Evolutionary conservation across 2,888 invertebrate species (phyloP), one percentile per base, ranked within the genome.

Genomic region (Fragum fragum): DNA sequence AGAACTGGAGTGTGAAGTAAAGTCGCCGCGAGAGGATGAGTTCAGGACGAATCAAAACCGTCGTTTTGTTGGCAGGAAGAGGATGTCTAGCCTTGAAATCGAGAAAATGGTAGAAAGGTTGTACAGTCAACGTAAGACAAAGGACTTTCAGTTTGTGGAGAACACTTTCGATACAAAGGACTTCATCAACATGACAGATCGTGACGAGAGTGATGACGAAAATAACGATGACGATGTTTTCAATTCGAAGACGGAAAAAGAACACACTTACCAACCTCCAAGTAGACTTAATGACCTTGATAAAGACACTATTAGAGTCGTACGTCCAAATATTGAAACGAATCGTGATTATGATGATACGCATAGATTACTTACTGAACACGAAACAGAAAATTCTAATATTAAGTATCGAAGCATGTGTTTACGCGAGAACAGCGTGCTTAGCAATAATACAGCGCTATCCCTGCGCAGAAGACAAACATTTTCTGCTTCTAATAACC

Each of bases 91-190:
- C 32, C 53, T 72, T 2, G 75, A 86, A 32, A 83, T 83, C 23
- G 79, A 79, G 39, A 78, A 79, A 47, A 86, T 86, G 85, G 85
- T 86, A 14, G 80, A 78, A 2, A 29, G 85, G 36, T 42, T 86
- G 21, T 85, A 77, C 28, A 72, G 79, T 39, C 23, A 79, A 61
- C 76, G 75, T n/a, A 18, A 71, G 16, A 77, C 82, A 5, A 84
- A 79, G 53, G 73, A 76, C 47, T 73, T 52, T 23, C 70, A 61
- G 11, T 80, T 78, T 36, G 80, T 73, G 14, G 80, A 83, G 36
- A 73, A 77, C n/a, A 68, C 74, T 0, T 53, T 73, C 32, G 77
- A 77, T 14, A 53, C 74, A 5, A 47, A 61, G 9, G 81, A 81
- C 55, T 69, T 81, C n/a, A 14, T 72, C 18, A 71, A 77, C 29